These are phyloP conservation scores for Gymnogyps californianus DNA, from an alignment of 2,113 vertebrate genomes.

Conservation along the genomic window DNA sequence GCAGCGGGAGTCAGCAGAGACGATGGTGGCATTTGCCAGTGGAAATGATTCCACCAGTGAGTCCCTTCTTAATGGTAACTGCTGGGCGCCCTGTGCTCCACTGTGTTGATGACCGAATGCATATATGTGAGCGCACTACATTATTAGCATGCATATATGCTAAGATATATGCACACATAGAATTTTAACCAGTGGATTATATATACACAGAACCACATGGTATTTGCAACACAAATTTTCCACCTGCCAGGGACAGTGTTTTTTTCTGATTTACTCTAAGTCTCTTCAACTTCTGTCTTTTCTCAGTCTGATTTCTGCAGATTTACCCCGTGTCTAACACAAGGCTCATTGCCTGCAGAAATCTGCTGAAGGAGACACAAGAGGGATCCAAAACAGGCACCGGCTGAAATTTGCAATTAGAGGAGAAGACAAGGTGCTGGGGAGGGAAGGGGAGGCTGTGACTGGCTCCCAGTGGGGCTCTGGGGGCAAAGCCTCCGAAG, in stretches of 20 bases:
- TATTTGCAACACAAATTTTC: neutral
- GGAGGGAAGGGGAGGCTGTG: neutral
- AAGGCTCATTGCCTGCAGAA: neutral
- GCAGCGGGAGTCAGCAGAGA: neutral
- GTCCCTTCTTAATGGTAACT: neutral
- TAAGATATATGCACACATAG: neutral
- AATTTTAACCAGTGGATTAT: neutral
- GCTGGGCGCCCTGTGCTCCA: neutral
- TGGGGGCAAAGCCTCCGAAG: neutral
- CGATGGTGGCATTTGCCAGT: neutral
- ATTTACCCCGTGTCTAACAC: neutral
- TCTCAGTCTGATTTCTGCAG: neutral
- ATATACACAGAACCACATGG: fast-evolving
- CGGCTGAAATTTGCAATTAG: neutral
- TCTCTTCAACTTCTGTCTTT: neutral
- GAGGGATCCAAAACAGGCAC: neutral
- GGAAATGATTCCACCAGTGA: neutral
- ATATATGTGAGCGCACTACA: fast-evolving
- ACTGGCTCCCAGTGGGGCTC: neutral
- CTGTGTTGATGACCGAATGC: too few relatives aligned
- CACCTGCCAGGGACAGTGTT: neutral
- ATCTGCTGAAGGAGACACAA: neutral
- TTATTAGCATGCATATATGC: too few relatives aligned
- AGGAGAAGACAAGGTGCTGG: neutral
- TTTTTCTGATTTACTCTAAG: neutral